Evolutionary conservation across 2,113 vertebrate species (phyloP), one percentile per base, ranked within the genome.

Genomic region (Tupaia tana): DNA sequence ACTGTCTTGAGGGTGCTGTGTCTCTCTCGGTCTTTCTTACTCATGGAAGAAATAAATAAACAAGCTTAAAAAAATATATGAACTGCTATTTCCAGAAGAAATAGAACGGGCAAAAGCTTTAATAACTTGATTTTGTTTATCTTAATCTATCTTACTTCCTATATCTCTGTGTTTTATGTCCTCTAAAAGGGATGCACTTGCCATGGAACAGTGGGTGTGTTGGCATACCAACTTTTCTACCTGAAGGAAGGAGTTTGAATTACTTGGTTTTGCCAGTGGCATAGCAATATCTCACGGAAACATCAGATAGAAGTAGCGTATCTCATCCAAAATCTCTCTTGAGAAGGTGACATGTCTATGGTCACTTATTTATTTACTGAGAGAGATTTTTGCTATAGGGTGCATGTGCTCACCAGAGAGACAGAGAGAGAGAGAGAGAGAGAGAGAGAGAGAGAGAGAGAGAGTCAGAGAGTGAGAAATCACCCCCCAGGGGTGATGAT

Each of bases 71-170:
- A 43, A 43, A 43, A 43, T 43, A 97, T 78, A n/a, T 73, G 77
- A 97, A 87, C 34, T 80, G 29, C n/a, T 66, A 69, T 77, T 96
- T 97, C 79, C 88, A 92, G 67, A 97, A 92, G 15, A 78, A 86
- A 93, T 25, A 63, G 3, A 67, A 64, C 80, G 24, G 73, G 13
- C 1, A 20, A 86, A 89, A n/a, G 7, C 29, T 69, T 15, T 22
- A 93, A 27, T 73, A 74, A 63, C n/a, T 64, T 24, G 9, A 71
- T 20, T 54, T 63, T 16, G 82, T 79, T 71, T 29, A 13, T 58
- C 6, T 29, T 59, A 25, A 34, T 19, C 66, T 56, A 15, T 77
- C 12, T 75, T 81, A 34, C 27, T 56, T 84, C 29, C 18, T n/a
- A 22, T 66, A 7, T 3, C 12, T 54, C 1, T 34, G 3, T 2